Evolutionary conservation across 2,797 vertebrate genomes (phyloP).

Genomic region (Micromesistius poutassou): DNA sequence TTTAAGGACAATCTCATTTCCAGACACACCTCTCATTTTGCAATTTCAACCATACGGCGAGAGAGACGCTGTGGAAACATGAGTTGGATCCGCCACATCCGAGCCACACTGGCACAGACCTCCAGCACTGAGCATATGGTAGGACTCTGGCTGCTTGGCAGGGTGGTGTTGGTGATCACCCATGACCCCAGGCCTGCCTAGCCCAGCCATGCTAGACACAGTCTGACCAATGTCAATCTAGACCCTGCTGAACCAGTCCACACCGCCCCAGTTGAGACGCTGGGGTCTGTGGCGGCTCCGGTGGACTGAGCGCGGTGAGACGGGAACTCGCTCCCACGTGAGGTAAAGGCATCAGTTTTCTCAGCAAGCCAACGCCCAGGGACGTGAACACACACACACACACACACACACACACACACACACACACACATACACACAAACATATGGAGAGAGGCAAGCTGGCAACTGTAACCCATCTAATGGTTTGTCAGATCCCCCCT

Average conservation of each 20-base stretch:
- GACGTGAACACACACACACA: slow-evolving; percentile 41
- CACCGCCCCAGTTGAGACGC: slow-evolving; percentile 54
- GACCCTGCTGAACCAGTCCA: slow-evolving; percentile 44
- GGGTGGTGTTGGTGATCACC: slow-evolving; percentile 64
- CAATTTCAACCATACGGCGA: not conserved
- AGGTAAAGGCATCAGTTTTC: slow-evolving; percentile 44
- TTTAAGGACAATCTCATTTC: not conserved
- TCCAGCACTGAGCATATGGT: slow-evolving; percentile 70
- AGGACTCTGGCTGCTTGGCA: slow-evolving; percentile 68
- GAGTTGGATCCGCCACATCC: slow-evolving; percentile 58
- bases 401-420: no score
- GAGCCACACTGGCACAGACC: slow-evolving; percentile 49
- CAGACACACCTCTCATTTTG: not conserved
- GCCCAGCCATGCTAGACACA: slow-evolving; percentile 66
- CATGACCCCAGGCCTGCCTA: slow-evolving; percentile 65
- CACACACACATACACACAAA: slow-evolving; percentile 39
- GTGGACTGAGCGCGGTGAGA: slow-evolving; percentile 31
- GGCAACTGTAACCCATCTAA: slow-evolving; percentile 40
- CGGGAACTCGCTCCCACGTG: slow-evolving; percentile 37
- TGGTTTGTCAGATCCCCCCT: slow-evolving; percentile 42
- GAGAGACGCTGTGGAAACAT: slow-evolving; percentile 42
- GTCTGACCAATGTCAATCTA: slow-evolving; percentile 55
- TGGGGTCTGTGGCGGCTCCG: slow-evolving; percentile 19
- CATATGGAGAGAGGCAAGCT: slow-evolving; percentile 45
- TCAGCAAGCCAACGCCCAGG: slow-evolving; percentile 58